Conservation (phyloP, 1,140 invertebrate species). For the Meloidogyne chitwoodi region DNA sequence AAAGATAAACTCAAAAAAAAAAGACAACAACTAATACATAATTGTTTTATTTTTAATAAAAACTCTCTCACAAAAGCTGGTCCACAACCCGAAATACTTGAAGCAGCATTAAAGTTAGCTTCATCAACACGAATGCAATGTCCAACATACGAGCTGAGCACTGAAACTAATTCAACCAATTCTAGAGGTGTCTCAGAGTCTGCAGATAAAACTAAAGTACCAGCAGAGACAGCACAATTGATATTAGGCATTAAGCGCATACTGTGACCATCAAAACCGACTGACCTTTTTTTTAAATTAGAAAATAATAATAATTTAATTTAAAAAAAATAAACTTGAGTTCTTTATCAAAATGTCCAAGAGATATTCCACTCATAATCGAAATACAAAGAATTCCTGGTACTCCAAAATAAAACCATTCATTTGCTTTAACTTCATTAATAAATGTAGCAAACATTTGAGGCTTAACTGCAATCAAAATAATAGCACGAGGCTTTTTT, state of each 20-base stretch:
- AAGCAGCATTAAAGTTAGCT: slow-evolving; percentile 33
- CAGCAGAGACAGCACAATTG: slow-evolving; percentile 12
- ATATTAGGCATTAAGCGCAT: slow-evolving; percentile 34
- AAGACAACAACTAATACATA: too few relatives aligned
- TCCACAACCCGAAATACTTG: slow-evolving; percentile 30
- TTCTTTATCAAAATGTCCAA: slow-evolving; percentile 18
- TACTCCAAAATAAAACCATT: slow-evolving; percentile 8
- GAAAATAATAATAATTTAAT: background rate
- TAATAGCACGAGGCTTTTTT: slow-evolving; percentile 21
- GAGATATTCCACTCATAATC: slow-evolving; percentile 37
- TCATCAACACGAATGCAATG: slow-evolving; percentile 20
- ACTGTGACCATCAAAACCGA: background rate
- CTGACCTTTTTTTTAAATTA: slow-evolving; percentile 14
- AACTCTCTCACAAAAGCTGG: slow-evolving; percentile 42
- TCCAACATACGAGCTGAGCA: slow-evolving; percentile 22
- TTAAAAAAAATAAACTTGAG: background rate
- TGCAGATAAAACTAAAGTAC: slow-evolving; percentile 17
- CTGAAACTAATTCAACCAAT: slow-evolving; percentile 8
- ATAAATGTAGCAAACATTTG: slow-evolving; percentile 20
- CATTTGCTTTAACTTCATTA: background rate
- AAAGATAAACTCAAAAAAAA: too few relatives aligned
- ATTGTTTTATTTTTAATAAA: too few relatives aligned
- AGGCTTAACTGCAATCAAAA: slow-evolving; percentile 33
- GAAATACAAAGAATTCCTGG: slow-evolving; percentile 29
- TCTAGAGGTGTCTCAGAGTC: slow-evolving; percentile 6